Base-by-base conservation (phyloP, 2,888 invertebrate species). In the Leucozona laternaria region DNA sequence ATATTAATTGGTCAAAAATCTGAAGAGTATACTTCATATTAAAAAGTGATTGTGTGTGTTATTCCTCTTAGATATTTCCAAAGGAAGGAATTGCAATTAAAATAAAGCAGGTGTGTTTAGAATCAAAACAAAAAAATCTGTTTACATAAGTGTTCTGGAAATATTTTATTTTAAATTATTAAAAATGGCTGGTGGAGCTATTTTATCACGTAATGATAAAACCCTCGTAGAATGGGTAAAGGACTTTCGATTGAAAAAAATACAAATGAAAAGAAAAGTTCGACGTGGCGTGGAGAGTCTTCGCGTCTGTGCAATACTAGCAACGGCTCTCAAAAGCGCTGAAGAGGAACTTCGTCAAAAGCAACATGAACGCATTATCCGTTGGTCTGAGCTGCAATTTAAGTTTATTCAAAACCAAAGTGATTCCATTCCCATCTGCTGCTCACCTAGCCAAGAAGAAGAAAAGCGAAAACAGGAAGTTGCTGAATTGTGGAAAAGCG, bases 261-360 rank as follows among this genome's bases (percentile, higher is more conserved):
- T 92, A 13, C 89, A 91, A 90, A 92, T 92, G 91, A 92, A 91
- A 89, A 93, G 93, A 79, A 93, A 93, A 89, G 90, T 93, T 66
- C 93, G 92, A 79, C 89, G 89, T 64, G 92, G 92, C 55, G 93
- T 93, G 72, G 93, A 93, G 79, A 93, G 93, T 88, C 92, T 95
- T 48, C 93, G 94, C 37, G 92, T 94, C 50, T 94, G 94, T 89
- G 95, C 95, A 58, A 93, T 95, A 88, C 91, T 95, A 80, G 92
- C 94, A 10, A 93, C 93, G 77, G 94, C 95, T 8, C 90, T 95
- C 10, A 88, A 89, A 34, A 93, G 92, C 66, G 94, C 95, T 0
- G 94, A 95, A 88, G 89, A 91, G 57, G 94, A 94, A 89, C 91
- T 95, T 81, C 93, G 93, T 57, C 91, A 90, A 57, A 94, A 94